Evolutionary conservation across 2,888 invertebrate species (phyloP).

Genomic region (Lochmaea crataegi): DNA sequence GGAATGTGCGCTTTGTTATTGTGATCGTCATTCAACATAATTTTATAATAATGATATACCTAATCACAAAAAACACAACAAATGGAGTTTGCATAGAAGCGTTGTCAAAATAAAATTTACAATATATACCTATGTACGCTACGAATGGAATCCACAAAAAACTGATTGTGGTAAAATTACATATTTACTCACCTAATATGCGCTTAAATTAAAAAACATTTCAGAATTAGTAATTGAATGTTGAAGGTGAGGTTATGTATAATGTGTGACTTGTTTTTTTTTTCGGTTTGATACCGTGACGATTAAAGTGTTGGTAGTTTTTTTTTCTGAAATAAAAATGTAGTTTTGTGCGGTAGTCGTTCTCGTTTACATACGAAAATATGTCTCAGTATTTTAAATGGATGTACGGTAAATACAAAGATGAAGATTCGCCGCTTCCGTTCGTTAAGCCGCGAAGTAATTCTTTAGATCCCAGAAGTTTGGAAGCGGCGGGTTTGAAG

Average conservation of each 20-base stretch:
- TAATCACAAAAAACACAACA: not conserved
- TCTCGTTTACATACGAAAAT: conserved; percentile 25
- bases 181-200: conserved; percentile 13
- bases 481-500: conserved; percentile 73
- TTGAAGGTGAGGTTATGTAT: conserved; percentile 18
- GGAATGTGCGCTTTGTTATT: no score
- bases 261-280: conserved; percentile 9
- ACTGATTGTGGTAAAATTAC: conserved; percentile 5
- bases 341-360: conserved; percentile 38
- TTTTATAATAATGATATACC: no score
- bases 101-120: conserved; percentile 17
- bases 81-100: not conserved
- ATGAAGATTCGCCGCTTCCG: conserved; percentile 49
- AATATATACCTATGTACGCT: not conserved
- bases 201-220: conserved; percentile 13
- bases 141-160: not conserved
- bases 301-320: not conserved
- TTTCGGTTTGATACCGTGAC: not conserved
- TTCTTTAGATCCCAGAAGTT: conserved; percentile 77
- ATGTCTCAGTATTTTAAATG: conserved; percentile 65
- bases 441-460: conserved; percentile 76
- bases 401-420: conserved; percentile 59
- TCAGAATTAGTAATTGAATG: conserved; percentile 17
- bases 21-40: no score
- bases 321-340: not conserved